These are phyloP conservation scores for Phaedon cochleariae DNA, from an alignment of 2,888 invertebrate species.

Conservation along the genomic window DNA sequence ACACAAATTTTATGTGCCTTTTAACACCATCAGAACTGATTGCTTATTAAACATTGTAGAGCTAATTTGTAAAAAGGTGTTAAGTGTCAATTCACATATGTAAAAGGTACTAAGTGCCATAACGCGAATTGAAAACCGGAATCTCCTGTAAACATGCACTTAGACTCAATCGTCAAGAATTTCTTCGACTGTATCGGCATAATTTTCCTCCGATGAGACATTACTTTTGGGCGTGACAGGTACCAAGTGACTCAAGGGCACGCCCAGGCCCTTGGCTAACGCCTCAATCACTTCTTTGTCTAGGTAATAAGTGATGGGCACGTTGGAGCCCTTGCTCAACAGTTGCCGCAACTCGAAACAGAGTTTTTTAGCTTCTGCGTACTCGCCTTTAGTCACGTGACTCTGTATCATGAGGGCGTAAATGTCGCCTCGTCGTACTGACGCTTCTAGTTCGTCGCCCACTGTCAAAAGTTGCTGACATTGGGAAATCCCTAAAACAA, in stretches of 20 bases:
- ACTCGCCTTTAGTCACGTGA: slow-evolving; percentile 55
- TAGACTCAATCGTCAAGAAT: slow-evolving; percentile 31
- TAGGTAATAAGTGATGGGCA: slow-evolving; percentile 60
- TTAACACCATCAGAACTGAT: no score
- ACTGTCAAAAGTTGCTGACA: slow-evolving; percentile 57
- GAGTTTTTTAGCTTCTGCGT: slow-evolving; percentile 56
- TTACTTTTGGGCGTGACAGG: slow-evolving; percentile 41
- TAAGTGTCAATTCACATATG: no score
- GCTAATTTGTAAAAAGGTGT: no score
- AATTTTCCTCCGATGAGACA: slow-evolving; percentile 19
- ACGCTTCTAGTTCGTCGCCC: slow-evolving; percentile 57
- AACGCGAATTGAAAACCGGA: background rate
- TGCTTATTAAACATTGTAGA: no score
- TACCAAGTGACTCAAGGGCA: slow-evolving; percentile 52
- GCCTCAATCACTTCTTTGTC: slow-evolving; percentile 58
- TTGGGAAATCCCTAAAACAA: slow-evolving; percentile 58
- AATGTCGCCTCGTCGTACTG: slow-evolving; percentile 61
- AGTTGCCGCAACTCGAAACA: slow-evolving; percentile 57
- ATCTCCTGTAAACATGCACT: background rate
- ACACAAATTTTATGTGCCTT: no score
- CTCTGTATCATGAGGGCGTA: slow-evolving; percentile 61
- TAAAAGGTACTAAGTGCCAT: no score
- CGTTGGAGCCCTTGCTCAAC: slow-evolving; percentile 49
- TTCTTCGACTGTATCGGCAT: slow-evolving; percentile 36
- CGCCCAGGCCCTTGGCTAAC: slow-evolving; percentile 57